Evolutionary conservation across 2,888 invertebrate species (phyloP), one percentile per base, ranked within the genome.

Genomic region (Eupithecia subfuscata): DNA sequence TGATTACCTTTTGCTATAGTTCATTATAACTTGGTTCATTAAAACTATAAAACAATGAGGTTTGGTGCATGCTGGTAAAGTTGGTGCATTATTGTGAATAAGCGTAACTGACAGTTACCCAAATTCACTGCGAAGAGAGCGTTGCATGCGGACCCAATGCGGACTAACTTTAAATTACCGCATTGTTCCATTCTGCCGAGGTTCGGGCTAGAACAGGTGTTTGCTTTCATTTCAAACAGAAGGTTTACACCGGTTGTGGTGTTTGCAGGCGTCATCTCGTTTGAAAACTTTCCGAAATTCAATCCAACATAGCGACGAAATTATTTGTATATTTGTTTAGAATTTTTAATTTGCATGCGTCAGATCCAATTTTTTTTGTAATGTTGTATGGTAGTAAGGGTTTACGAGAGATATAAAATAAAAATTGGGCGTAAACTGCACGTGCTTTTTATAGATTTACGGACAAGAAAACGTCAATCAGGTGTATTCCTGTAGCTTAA

Each of bases 91-190:
- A 67, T 71, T 70, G 73, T 73, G 67, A n/a, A 70, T 70, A 76
- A 76, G 63, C 63, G 12, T 68, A 69, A 64, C 76, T 76, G 76
- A 22, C 71, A 76, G 76, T 65, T 76, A 73, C 68, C 76, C 22
- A 73, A 73, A 71, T 73, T 70, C 71, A 73, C 67, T 22, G 70
- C 60, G 52, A 71, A 71, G 67, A 18, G 48, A 64, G 18, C 71
- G 71, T 74, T 76, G 76, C 73, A 76, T 76, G 76, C 74, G 56
- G 73, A 63, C 40, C 45, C 56, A 43, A 69, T 73, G 76, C 76
- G 64, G 76, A 56, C 71, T 69, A 74, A 76, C 69, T 76, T 76
- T 68, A 34, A 52, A 69, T 52, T 65, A 67, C 76, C 65, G 76
- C 71, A 74, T 71, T 74, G 69, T 73, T 60, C 30, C 37, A 67